These are phyloP conservation scores for Brotula barbata DNA, from an alignment of 2,797 vertebrate species.

Conservation along the genomic window DNA sequence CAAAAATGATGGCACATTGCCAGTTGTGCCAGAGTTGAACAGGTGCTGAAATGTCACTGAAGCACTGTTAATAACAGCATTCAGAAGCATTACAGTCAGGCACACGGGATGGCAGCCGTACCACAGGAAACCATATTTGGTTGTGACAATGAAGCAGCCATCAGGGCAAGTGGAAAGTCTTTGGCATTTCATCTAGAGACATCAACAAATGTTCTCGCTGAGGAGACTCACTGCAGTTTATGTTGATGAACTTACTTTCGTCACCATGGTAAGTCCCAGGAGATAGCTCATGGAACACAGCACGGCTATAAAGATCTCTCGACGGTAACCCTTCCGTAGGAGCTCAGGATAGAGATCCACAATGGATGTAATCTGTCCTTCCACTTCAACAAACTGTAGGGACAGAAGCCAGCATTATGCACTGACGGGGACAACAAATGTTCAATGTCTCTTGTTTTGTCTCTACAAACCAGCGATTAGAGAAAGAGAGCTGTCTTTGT, in stretches of 20 bases:
- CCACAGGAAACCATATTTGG: conserved; percentile 67
- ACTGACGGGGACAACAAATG: conserved; percentile 13
- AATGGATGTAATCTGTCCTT: conserved; percentile 99
- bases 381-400: conserved; percentile 97
- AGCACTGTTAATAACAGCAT: conserved; percentile 59
- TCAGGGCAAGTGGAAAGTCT: conserved; percentile 43
- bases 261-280: conserved; percentile 98
- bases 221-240: not conserved
- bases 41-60: conserved; percentile 71
- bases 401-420: conserved; percentile 54
- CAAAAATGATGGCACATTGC: conserved; percentile 64
- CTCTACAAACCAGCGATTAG: conserved; percentile 52
- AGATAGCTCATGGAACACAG: conserved; percentile 96
- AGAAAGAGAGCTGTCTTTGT: conserved; percentile 67
- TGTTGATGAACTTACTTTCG: conserved; percentile 85
- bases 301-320: conserved; percentile 97
- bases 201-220: not conserved
- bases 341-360: conserved; percentile 97
- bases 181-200: conserved; percentile 28
- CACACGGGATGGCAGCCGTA: conserved; percentile 48
- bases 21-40: conserved; percentile 70
- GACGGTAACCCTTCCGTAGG: conserved; percentile 98
- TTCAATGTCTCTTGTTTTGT: conserved; percentile 46
- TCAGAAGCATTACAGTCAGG: conserved; percentile 64
- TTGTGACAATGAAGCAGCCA: conserved; percentile 38